A percentile compares a stretch with the other conserved stretches of the same genome.
phyloP scores from a whole-genome alignment of 2,113 vertebrate genomes.

The Todiramphus chloris region DNA sequence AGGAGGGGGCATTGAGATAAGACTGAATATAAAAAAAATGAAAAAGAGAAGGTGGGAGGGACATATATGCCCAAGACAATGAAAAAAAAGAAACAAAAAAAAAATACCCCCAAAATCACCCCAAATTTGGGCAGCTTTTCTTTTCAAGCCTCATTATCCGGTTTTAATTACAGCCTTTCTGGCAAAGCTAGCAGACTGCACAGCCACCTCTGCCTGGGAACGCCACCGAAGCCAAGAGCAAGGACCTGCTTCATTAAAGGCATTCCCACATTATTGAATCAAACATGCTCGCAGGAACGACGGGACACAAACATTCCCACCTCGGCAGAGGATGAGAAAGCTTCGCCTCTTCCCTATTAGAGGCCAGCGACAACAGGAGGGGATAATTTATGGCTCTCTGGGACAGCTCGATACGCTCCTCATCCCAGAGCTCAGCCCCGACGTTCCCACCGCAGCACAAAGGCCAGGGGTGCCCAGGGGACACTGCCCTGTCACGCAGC shows the following conservation, averaged over 20 bases:
- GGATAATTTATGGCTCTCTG: constrained; percentile 44
- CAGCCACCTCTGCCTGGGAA: constrained; percentile 17
- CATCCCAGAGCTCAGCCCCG: not conserved
- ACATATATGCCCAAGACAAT: not conserved
- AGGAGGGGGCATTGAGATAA: not conserved
- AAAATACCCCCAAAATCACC: not conserved
- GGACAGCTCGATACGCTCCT: not conserved
- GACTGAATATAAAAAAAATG: not conserved
- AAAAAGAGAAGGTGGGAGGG: not conserved
- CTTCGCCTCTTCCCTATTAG: not conserved
- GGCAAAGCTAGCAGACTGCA: not conserved
- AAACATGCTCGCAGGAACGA: not conserved
- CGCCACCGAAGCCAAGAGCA: not conserved
- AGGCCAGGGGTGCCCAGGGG: constrained; percentile 19
- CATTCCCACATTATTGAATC: constrained; percentile 17
- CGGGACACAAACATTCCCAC: constrained; percentile 45
- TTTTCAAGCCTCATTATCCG: not conserved
- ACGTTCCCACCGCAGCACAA: constrained; percentile 38
- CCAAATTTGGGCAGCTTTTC: not conserved
- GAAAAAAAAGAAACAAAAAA: not conserved
- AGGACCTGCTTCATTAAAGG: constrained; percentile 3
- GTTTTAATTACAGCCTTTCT: not conserved
- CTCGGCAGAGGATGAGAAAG: constrained; percentile 17
- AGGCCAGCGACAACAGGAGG: not conserved
- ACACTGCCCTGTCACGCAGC: not conserved